Percentiles rank a stretch among this genome's conserved stretches.
These are phyloP conservation scores for Drosophila chauvacae DNA, from an alignment of 1,140 invertebrate genomes.

Conservation along the genomic window DNA sequence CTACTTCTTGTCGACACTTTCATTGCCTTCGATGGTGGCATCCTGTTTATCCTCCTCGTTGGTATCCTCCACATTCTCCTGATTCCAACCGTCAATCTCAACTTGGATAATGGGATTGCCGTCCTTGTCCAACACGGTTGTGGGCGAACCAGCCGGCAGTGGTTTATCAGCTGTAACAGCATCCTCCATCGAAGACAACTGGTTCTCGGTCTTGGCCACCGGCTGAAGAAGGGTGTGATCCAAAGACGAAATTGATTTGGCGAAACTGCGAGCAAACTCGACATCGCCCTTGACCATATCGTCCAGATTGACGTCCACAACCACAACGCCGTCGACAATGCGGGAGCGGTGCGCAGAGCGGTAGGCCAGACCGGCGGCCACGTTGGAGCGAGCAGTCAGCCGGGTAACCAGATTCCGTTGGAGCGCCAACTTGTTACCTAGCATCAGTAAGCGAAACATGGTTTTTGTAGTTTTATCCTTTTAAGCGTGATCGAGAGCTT, in stretches of 20 bases:
- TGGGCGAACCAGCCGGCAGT: background rate
- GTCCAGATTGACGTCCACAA: slow-evolving; percentile 51
- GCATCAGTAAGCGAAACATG: slow-evolving; percentile 56
- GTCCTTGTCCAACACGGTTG: slow-evolving; percentile 36
- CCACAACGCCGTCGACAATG: slow-evolving; percentile 3
- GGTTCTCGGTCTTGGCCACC: background rate
- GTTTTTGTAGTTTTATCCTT: slow-evolving; percentile 5
- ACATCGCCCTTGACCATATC: slow-evolving; percentile 46
- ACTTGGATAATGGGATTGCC: slow-evolving; percentile 53
- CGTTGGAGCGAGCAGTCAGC: slow-evolving; percentile 5
- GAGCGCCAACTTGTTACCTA: slow-evolving; percentile 43
- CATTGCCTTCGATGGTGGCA: slow-evolving; percentile 44
- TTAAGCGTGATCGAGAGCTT: background rate
- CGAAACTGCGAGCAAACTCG: slow-evolving; percentile 61
- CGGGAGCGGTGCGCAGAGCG: background rate
- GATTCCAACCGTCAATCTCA: slow-evolving; percentile 70
- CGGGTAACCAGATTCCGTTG: slow-evolving; percentile 22
- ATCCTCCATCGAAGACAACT: background rate
- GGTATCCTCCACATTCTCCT: slow-evolving; percentile 21
- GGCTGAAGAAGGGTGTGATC: background rate
- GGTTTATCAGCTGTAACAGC: background rate
- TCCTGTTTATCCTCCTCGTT: slow-evolving; percentile 25
- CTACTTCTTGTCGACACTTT: slow-evolving; percentile 54
- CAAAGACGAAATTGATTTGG: slow-evolving; percentile 21
- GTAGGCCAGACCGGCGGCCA: slow-evolving; percentile 8